Base-by-base conservation (phyloP, 2,888 invertebrate species). In the Nemapogon koenigi region DNA sequence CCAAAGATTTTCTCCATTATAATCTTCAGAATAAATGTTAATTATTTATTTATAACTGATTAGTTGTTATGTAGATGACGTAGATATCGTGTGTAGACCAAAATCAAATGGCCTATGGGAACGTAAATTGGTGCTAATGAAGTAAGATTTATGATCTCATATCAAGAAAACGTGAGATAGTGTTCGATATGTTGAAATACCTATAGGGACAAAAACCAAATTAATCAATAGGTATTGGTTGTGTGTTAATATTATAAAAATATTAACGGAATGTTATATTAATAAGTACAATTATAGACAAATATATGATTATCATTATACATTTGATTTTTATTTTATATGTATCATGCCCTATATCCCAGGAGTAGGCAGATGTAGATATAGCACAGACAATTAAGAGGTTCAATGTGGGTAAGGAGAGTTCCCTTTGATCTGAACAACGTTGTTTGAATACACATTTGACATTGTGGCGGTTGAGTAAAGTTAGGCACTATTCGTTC, bases 71-170 rank as follows among this genome's bases (percentile, higher is more conserved):
- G n/a, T n/a, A n/a, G n/a, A n/a, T n/a, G n/a, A n/a, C n/a, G n/a
- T n/a, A n/a, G n/a, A n/a, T n/a, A n/a, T n/a, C n/a, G n/a, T n/a
- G n/a, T n/a, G 61, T 70, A 76, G 76, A 76, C 76, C 76, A 76
- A 76, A 62, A 59, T 57, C 35, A 58, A 49, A 76, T 68, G 76
- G 76, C 76, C 76, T 76, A 73, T 59, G 69, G 69, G 73, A 68
- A 76, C 76, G 62, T 65, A 70, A 66, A 66, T 62, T 71, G 78
- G 78, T 78, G 78, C 78, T 78, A 76, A 72, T 73, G 64, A 65
- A 59, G 55, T 61, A 49, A 70, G 75, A 69, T 66, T 60, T 59
- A 63, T 72, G 75, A 75, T 75, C 75, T 78, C 76, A 68, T 73
- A 75, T 71, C 73, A 67, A 57, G 53, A 18, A 35, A 59, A 61